Conservation (phyloP, 2,888 invertebrate genomes). For the Cataglyphis rosenhaueri region DNA sequence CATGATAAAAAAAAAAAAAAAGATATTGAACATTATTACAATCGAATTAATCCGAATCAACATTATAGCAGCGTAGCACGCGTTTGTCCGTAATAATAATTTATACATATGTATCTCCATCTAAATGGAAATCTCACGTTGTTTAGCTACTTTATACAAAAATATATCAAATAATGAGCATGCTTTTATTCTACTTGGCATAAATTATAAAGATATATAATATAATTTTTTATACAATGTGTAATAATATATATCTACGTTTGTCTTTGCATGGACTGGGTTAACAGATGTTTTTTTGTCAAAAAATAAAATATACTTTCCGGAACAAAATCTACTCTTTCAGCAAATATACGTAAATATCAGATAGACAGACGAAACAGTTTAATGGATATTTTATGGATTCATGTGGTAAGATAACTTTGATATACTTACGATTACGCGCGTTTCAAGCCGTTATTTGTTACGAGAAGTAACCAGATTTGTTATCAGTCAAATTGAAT, state of each 20-base stretch:
- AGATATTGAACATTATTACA: neutral
- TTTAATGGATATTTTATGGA: neutral
- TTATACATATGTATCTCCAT: slow-evolving; percentile 67
- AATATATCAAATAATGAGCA: slow-evolving; percentile 66
- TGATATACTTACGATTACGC: slow-evolving; percentile 34
- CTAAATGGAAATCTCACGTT: slow-evolving; percentile 64
- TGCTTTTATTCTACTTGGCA: slow-evolving; percentile 68
- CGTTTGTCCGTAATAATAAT: slow-evolving; percentile 61
- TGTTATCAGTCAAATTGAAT: slow-evolving; percentile 7
- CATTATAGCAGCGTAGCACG: slow-evolving; percentile 59
- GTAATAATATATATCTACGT: slow-evolving; percentile 37
- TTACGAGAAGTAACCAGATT: neutral
- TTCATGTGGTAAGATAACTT: slow-evolving; percentile 15
- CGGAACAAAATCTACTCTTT: neutral
- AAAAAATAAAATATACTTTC: neutral
- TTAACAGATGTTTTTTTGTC: slow-evolving; percentile 5
- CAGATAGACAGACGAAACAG: neutral
- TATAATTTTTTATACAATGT: slow-evolving; percentile 40
- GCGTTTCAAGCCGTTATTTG: slow-evolving; percentile 27
- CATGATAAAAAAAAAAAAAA: neutral
- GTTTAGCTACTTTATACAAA: slow-evolving; percentile 67
- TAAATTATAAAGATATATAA: slow-evolving; percentile 61
- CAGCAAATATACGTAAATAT: neutral
- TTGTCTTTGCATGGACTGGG: neutral
- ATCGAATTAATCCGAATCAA: neutral